Base-by-base conservation (phyloP, 2,888 invertebrate genomes). In the Andrena trimmerana region DNA sequence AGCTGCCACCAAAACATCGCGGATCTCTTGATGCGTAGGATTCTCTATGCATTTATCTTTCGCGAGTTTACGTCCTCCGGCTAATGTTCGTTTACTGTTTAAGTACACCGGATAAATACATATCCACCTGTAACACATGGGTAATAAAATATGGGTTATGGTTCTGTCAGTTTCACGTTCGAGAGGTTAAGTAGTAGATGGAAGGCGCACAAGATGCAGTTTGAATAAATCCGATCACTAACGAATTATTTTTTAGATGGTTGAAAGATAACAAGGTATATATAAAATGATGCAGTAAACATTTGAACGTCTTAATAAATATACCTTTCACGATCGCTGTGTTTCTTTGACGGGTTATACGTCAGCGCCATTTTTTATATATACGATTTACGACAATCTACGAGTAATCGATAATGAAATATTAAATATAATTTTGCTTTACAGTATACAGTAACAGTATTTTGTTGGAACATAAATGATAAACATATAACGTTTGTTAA, bases 81-180 rank as follows among this genome's bases (percentile, higher is more conserved):
- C 97, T 20, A 97, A 94, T 0, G 98, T 97, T 93, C 98, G 99
- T 92, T 98, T 99, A 90, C 97, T 98, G 93, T 99, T 99, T 68
- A 99, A 95, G 91, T 99, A 99, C 0, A 98, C 97, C 75, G 99
- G 99, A 94, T 99, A 99, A 83, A 99, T 97, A 93, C 99, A 99
- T 77, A 99, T 96, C 99, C 99, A 99, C 92, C 97, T 97, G 95
- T 81, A 94, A 89, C 86, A 88, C 54, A 77, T 42, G 42, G 42
- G 42, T 4, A 50, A 36, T 36, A 10, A 71, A 31, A 20, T 59
- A 54, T n/a, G 13, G 48, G 13, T 73, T 31, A 57, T 29, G 5
- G 36, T 36, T 6, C 29, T 66, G 62, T 78, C 60, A 67, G 5
- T 69, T 42, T 52, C 60, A 24, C 10, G 62, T 20, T 8, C 52